phyloP scores from a whole-genome alignment of 2,113 vertebrate genomes.

The Pelodiscus sinensis region DNA sequence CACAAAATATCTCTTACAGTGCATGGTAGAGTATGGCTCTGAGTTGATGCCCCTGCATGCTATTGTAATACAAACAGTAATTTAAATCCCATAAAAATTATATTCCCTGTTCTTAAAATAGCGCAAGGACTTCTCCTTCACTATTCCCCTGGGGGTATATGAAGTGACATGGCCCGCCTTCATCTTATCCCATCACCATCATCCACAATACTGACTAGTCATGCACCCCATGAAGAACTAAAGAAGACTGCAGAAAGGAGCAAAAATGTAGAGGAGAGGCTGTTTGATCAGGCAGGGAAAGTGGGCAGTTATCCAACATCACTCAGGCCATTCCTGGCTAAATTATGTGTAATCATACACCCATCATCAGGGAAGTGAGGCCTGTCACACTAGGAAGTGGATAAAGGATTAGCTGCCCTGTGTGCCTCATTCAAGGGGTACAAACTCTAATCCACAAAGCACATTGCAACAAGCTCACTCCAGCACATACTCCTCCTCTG shows the following conservation, averaged over 20 bases:
- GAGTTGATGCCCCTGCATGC: background rate
- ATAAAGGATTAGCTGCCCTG: accelerated
- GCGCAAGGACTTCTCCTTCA: background rate
- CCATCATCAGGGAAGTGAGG: background rate
- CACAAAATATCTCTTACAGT: background rate
- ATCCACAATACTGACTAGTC: accelerated
- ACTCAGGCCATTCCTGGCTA: accelerated
- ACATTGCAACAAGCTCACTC: accelerated
- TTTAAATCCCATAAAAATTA: background rate
- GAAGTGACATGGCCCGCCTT: background rate
- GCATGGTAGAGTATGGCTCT: background rate
- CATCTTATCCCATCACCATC: background rate
- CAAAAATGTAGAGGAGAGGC: background rate
- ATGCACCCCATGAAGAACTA: background rate
- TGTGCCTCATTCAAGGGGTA: accelerated
- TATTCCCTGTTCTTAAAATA: background rate
- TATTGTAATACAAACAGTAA: background rate
- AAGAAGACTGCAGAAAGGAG: background rate
- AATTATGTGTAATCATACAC: accelerated
- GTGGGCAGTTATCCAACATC: accelerated
- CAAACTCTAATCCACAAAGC: accelerated
- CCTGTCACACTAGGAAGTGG: accelerated
- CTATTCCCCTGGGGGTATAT: background rate
- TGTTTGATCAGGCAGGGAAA: background rate
- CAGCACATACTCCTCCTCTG: accelerated